Conservation (phyloP, 2,113 vertebrate species). For the Geococcyx californianus region DNA sequence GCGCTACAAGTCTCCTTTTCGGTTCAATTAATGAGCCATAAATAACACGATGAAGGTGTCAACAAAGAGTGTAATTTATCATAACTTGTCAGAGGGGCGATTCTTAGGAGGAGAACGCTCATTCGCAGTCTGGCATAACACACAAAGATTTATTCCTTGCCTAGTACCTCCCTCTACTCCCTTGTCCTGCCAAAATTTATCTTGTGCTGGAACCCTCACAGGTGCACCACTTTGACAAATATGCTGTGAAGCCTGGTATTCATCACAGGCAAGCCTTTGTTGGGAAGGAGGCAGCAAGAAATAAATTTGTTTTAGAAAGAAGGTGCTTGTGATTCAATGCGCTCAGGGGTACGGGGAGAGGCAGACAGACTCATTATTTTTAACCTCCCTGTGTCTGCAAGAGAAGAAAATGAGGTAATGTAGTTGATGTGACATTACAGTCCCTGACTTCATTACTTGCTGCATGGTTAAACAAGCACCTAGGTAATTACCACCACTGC, state of each 20-base stretch:
- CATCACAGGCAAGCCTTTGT: constrained; percentile 83
- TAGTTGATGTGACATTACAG: constrained; percentile 37
- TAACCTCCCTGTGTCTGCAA: constrained; percentile 50
- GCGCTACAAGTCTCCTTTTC: constrained; percentile 90
- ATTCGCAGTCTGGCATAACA: constrained; percentile 77
- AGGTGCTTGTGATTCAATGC: constrained; percentile 76
- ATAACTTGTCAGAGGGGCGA: constrained; percentile 85
- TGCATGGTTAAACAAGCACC: constrained; percentile 36
- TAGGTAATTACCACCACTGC: neutral
- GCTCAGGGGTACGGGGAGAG: constrained; percentile 69
- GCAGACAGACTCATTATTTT: constrained; percentile 72
- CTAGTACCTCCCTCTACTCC: constrained; percentile 65
- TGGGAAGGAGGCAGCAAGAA: constrained; percentile 83
- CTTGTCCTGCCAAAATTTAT: constrained; percentile 83
- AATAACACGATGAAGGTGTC: constrained; percentile 99
- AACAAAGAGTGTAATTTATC: constrained; percentile 96
- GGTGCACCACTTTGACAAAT: constrained; percentile 93
- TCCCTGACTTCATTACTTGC: constrained; percentile 61
- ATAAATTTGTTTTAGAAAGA: constrained; percentile 92
- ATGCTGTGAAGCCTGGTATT: constrained; percentile 82
- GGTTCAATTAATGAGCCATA: constrained; percentile 99
- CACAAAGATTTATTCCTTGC: constrained; percentile 89
- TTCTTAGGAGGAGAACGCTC: constrained; percentile 81
- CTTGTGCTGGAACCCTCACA: constrained; percentile 88
- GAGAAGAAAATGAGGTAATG: constrained; percentile 53